These are phyloP conservation scores for Drosophila pruinosa DNA, from an alignment of 1,140 invertebrate genomes.

Conservation along the genomic window DNA sequence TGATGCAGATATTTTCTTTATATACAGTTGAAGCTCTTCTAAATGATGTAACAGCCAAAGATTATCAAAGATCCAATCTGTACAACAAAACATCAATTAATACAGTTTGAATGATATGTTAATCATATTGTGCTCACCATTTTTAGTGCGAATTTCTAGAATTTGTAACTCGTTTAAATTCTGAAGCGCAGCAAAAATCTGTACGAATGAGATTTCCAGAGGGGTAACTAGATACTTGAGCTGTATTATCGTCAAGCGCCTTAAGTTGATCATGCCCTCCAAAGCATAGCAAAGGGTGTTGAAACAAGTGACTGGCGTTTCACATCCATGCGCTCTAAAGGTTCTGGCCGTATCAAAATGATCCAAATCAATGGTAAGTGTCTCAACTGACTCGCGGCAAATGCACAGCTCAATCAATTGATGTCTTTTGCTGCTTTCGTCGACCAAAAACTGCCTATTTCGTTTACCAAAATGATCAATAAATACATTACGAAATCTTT, in stretches of 20 bases:
- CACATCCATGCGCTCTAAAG: slow-evolving; percentile 5
- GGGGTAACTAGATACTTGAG: neutral
- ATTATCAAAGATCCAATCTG: slow-evolving; percentile 36
- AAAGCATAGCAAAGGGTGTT: slow-evolving; percentile 19
- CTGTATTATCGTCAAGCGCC: slow-evolving; percentile 33
- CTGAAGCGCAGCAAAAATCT: slow-evolving; percentile 29
- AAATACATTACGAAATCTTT: slow-evolving; percentile 51
- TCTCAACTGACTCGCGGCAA: slow-evolving; percentile 39
- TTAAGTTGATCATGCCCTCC: slow-evolving; percentile 32
- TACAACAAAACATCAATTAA: neutral
- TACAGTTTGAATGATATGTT: neutral
- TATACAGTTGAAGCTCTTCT: slow-evolving; percentile 26
- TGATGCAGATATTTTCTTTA: slow-evolving; percentile 12
- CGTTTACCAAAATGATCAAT: neutral
- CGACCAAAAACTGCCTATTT: slow-evolving; percentile 29
- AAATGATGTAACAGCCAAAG: slow-evolving; percentile 20
- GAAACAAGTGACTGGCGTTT: slow-evolving; percentile 22
- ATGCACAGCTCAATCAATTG: slow-evolving; percentile 47
- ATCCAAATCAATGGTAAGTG: slow-evolving; percentile 42
- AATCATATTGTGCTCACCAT: slow-evolving; percentile 52
- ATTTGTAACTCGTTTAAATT: slow-evolving; percentile 16
- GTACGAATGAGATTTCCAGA: slow-evolving; percentile 35
- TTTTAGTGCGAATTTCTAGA: slow-evolving; percentile 24
- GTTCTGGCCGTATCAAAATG: slow-evolving; percentile 20
- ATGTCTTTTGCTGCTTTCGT: neutral